phyloP scores from a whole-genome alignment of 2,888 invertebrate genomes.

The Caenorhabditis virilis region DNA sequence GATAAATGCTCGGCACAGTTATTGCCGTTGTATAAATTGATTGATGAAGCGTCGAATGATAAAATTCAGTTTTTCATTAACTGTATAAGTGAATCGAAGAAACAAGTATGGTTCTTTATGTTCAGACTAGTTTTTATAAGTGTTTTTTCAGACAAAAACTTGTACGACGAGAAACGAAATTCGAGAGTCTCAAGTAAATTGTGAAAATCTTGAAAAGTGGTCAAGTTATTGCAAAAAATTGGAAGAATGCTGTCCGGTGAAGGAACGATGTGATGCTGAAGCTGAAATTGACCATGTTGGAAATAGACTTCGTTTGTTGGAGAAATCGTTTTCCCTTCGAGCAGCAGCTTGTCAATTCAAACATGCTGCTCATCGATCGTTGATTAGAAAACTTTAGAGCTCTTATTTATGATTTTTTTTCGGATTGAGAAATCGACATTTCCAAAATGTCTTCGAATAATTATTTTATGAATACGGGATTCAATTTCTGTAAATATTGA shows the following conservation, averaged over 20 bases:
- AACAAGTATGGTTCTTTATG: conserved; percentile 7
- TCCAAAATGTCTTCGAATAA: no score
- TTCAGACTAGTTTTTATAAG: no score
- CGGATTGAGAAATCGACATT: no score
- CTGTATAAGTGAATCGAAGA: conserved; percentile 17
- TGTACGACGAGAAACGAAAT: conserved; percentile 17
- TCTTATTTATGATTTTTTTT: no score
- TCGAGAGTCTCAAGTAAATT: conserved; percentile 16
- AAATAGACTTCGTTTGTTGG: conserved; percentile 26
- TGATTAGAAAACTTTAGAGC: conserved; percentile 6
- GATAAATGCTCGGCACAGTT: conserved; percentile 33
- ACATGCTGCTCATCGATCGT: conserved; percentile 26
- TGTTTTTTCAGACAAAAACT: conserved; percentile 15
- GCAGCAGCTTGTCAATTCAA: conserved; percentile 36
- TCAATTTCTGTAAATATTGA: no score
- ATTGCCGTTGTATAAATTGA: conserved; percentile 28
- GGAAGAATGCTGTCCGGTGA: conserved; percentile 22
- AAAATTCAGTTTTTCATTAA: conserved; percentile 32
- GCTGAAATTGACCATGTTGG: conserved; percentile 28
- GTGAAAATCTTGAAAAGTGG: conserved; percentile 27
- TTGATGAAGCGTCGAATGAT: conserved; percentile 34
- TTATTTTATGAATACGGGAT: no score
- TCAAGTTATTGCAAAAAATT: conserved; percentile 25
- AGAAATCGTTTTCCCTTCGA: conserved; percentile 31
- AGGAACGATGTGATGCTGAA: conserved; percentile 18